Evolutionary conservation across 2,797 vertebrate species (phyloP), one percentile per base, ranked within the genome.

Genomic region (Pangasius larnaudii): DNA sequence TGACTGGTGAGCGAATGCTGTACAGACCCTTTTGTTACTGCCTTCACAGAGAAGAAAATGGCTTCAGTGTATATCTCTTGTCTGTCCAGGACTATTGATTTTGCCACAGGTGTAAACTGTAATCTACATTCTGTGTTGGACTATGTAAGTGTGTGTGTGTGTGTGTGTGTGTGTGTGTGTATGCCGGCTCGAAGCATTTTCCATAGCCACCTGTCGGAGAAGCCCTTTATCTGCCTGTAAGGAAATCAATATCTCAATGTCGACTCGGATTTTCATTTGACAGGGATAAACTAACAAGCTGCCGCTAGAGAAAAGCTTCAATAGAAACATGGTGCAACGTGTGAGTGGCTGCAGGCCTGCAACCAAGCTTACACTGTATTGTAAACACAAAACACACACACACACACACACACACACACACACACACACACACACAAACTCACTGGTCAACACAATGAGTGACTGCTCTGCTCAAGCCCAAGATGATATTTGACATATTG

Each of bases 241-340:
- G 92, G 91, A 93, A 93, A 95, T 95, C 94, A 91, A 94, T 94
- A 90, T 84, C 69, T 85, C 85, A 90, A 90, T 79, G 90, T 94
- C 93, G 91, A 88, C 89, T 90, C 19, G 16, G 90, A 92, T 92
- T 93, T 94, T 88, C 78, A 88, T 93, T 93, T 91, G 84, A 89
- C 91, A 85, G 72, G 85, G 86, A 90, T 85, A 84, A 87, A 82
- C 88, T 89, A 88, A 93, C 91, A 91, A 88, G 85, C 79, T 86
- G 80, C 84, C 85, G 56, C 87, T 89, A 22, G 86, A 87, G 59
- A 86, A 84, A 49, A 49, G 65, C 87, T 82, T 85, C 3, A 82
- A 85, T 61, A 87, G 59, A 86, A 87, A 84, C 79, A 53, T 8
- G 33, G 6, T 67, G 71, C 51, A 56, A 4, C 4, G 56, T 83